A percentile compares a stretch with the other conserved stretches of the same genome.
phyloP scores from a whole-genome alignment of 2,113 vertebrate species.

The Scomber japonicus region DNA sequence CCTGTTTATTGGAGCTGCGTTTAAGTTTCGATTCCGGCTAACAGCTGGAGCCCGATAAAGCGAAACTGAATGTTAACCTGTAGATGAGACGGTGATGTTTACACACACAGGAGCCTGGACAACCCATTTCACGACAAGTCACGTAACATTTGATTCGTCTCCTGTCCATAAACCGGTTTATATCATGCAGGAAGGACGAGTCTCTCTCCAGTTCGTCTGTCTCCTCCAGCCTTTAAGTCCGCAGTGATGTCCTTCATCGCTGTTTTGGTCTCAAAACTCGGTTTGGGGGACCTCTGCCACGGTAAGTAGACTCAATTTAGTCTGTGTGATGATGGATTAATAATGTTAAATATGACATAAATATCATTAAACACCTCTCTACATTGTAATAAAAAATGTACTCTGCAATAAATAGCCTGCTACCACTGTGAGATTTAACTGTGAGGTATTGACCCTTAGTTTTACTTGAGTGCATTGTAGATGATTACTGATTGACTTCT shows the following conservation, averaged over 20 bases:
- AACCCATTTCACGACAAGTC: no score
- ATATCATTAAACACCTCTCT: background rate
- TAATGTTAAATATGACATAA: background rate
- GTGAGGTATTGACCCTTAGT: no score
- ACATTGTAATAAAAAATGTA: no score
- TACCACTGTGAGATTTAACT: no score
- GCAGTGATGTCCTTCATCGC: background rate
- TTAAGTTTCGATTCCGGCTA: constrained; percentile 60
- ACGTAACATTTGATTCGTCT: background rate
- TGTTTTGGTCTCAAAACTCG: no score
- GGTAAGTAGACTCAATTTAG: constrained; percentile 1
- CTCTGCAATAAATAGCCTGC: background rate
- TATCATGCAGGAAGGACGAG: no score
- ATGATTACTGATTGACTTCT: no score
- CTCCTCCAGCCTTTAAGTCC: background rate
- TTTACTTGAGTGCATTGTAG: no score
- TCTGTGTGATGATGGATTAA: background rate
- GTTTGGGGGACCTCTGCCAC: accelerated
- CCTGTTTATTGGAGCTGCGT: no score
- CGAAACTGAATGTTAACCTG: constrained; percentile 23
- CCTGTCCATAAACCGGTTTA: no score
- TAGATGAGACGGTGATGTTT: background rate
- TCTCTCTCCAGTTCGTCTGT: no score
- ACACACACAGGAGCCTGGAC: background rate
- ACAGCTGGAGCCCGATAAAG: background rate